These are phyloP conservation scores for Melinaea menophilus DNA, from an alignment of 2,888 invertebrate species.

Conservation along the genomic window DNA sequence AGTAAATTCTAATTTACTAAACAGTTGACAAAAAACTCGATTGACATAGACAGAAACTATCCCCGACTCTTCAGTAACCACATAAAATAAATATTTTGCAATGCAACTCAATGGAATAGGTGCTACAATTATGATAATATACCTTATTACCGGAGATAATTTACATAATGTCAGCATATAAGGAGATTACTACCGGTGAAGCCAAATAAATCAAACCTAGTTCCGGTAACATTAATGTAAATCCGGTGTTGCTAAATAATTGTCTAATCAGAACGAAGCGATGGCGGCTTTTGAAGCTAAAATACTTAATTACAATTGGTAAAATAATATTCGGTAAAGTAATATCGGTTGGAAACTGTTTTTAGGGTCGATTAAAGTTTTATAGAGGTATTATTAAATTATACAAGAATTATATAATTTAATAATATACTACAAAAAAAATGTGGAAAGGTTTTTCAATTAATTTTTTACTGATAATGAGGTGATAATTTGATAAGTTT, in stretches of 20 bases:
- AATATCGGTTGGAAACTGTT: not conserved
- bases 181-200: constrained; percentile 26
- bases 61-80: too few relatives aligned
- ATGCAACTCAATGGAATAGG: not conserved
- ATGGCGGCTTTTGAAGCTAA: not conserved
- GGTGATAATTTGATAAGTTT: too few relatives aligned
- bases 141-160: constrained; percentile 13
- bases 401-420: too few relatives aligned
- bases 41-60: too few relatives aligned
- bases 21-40: too few relatives aligned
- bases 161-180: constrained; percentile 22
- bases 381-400: too few relatives aligned
- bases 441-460: too few relatives aligned
- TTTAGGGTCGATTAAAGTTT: not conserved
- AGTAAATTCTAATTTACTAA: too few relatives aligned
- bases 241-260: constrained; percentile 25
- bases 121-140: not conserved
- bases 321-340: too few relatives aligned
- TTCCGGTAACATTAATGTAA: constrained; percentile 26
- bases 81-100: not conserved
- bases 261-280: constrained; percentile 12
- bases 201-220: constrained; percentile 28
- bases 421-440: too few relatives aligned
- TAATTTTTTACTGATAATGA: too few relatives aligned
- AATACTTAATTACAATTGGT: not conserved